A percentile compares a stretch with the other conserved stretches of the same genome.
phyloP scores from a whole-genome alignment of 2,888 invertebrate species.

The Callyntrura guangdongensis region DNA sequence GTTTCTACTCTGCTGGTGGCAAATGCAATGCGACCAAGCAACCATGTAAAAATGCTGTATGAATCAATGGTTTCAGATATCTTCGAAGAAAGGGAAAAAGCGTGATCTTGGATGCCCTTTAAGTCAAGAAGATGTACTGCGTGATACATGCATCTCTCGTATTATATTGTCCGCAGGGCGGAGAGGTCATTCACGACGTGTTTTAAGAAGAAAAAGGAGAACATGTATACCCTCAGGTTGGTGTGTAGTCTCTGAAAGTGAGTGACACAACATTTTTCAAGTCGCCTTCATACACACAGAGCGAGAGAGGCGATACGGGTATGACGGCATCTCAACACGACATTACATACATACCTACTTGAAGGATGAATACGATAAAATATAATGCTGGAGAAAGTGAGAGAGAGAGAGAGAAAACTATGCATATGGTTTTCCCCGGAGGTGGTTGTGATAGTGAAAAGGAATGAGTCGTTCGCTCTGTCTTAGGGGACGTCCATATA shows the following conservation, averaged over 20 bases:
- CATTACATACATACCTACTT: too few species aligned
- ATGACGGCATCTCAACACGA: too few species aligned
- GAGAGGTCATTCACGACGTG: slow-evolving; percentile 30
- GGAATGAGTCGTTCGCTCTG: neutral
- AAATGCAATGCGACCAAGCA: neutral
- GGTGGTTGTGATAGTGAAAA: neutral
- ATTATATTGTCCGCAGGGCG: neutral
- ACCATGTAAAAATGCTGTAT: neutral
- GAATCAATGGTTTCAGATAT: slow-evolving; percentile 7
- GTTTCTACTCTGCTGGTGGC: neutral
- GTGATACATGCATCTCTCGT: neutral
- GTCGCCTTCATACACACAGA: slow-evolving; percentile 30
- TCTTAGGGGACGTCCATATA: too few species aligned
- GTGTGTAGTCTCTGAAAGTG: slow-evolving; percentile 25
- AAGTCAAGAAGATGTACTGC: slow-evolving; percentile 25
- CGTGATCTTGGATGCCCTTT: slow-evolving; percentile 28
- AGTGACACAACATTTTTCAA: slow-evolving; percentile 50
- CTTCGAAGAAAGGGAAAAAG: neutral
- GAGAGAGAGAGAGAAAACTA: too few species aligned
- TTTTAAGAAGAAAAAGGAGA: neutral
- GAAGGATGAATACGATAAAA: too few species aligned
- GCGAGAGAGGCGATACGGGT: too few species aligned
- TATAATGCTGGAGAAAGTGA: too few species aligned
- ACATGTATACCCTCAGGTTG: slow-evolving; percentile 1
- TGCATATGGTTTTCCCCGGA: too few species aligned